Base-by-base conservation (phyloP, 2,797 vertebrate genomes). In the Macroramphosus scolopax region DNA sequence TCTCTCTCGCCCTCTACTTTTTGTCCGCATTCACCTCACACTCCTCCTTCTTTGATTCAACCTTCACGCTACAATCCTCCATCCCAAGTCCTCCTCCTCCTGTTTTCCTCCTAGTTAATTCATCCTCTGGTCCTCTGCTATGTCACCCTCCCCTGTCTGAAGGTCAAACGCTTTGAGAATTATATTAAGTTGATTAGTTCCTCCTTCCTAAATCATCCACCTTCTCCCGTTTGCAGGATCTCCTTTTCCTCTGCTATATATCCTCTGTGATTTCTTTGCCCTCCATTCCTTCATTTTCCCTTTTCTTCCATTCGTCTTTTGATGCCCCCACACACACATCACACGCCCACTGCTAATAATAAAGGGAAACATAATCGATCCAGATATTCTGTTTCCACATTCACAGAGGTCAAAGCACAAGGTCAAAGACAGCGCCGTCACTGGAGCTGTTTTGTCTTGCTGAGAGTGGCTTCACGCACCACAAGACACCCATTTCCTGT, bases 381-480 rank as follows among this genome's bases (percentile, higher is more conserved):
- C 44, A 60, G 29, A 57, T 59, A 69, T 63, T 51, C 24, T 49
- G 43, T 47, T 69, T 68, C 46, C 49, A 59, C 39, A 65, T 60
- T 58, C 20, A 37, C 14, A 58, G 33, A 63, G 31, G 63, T 80
- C 65, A 64, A 13, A 37, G 20, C 36, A 61, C 64, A 72, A 77
- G 66, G 69, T 67, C 48, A 63, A 41, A 57, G 18, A 25, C 17
- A 18, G 3, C 52, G 32, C 44, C 48, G 38, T 30, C 24, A 13
- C 43, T 68, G 39, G 37, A 73, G 39, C 59, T 54, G 17, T 39
- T 7, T 17, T 17, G 41, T 54, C 25, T 40, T 29, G 5, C 13
- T 57, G 45, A 45, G 24, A 16, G 24, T 15, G 1, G 9, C 22
- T 22, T 22, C 36, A 44, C 13, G 24, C 38, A 47, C 31, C 29